These are phyloP conservation scores for Parazoanthus darwini DNA, from an alignment of 92 coral and sea anemone species.

Conservation along the genomic window DNA sequence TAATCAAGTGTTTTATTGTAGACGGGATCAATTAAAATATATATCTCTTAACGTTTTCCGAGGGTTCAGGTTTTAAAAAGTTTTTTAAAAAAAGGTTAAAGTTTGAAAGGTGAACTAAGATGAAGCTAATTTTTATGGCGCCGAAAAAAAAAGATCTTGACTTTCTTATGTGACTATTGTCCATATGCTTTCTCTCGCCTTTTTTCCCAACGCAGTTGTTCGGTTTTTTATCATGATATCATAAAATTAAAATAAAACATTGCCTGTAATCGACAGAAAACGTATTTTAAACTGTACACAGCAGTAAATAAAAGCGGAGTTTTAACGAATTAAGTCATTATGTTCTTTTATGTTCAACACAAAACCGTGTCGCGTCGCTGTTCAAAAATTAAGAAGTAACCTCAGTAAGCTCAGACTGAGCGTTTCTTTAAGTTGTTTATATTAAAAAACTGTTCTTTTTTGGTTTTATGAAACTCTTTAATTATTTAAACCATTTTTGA, in stretches of 20 bases:
- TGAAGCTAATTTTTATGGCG: neutral
- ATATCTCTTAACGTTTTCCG: neutral
- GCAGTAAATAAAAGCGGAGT: too few relatives aligned
- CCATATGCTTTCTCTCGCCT: neutral
- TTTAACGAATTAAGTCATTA: neutral
- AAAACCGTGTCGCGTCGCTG: neutral
- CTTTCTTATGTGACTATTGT: neutral
- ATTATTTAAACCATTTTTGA: neutral
- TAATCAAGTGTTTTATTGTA: neutral
- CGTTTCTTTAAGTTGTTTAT: too few relatives aligned
- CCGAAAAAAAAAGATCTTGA: neutral
- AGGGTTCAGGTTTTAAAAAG: neutral
- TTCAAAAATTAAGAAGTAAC: neutral
- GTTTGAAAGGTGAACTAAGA: neutral
- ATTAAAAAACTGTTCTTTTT: too few relatives aligned
- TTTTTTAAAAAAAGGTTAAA: too few relatives aligned
- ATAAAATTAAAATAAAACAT: too few relatives aligned
- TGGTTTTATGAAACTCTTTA: neutral
- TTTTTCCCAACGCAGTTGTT: neutral
- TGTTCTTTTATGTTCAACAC: neutral
- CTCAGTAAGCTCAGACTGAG: too few relatives aligned
- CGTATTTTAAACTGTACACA: too few relatives aligned
- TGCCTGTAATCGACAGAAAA: neutral
- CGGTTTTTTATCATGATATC: too few relatives aligned
- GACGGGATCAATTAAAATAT: too few relatives aligned